These are phyloP conservation scores for Todiramphus chloris DNA, from an alignment of 2,113 vertebrate species.

Conservation along the genomic window DNA sequence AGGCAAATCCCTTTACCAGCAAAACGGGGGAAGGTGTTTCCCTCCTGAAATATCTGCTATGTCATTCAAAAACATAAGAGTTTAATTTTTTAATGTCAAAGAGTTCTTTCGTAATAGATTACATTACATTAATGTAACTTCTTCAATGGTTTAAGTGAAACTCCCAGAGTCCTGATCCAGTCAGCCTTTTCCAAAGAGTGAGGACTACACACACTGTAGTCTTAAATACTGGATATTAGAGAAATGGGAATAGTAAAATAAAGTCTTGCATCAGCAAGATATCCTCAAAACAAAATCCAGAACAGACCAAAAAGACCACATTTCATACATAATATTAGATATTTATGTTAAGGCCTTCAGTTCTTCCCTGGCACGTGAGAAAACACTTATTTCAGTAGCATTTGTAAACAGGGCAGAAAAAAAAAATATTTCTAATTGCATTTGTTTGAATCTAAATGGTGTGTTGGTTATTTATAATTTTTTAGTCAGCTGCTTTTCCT, in stretches of 20 bases:
- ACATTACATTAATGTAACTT: not conserved
- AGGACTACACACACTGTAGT: not conserved
- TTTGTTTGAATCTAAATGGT: not conserved
- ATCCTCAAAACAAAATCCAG: not conserved
- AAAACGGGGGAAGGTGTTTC: not conserved
- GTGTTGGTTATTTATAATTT: not conserved
- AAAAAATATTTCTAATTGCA: not conserved
- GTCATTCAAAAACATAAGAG: not conserved
- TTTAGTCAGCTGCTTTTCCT: not conserved
- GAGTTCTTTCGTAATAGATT: not conserved
- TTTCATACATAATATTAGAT: not conserved
- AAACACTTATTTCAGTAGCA: not conserved
- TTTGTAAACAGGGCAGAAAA: not conserved
- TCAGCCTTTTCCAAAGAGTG: not conserved
- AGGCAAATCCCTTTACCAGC: not conserved
- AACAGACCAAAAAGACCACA: not conserved
- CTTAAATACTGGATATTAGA: not conserved
- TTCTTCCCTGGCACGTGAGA: not conserved
- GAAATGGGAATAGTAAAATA: not conserved
- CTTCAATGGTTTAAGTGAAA: not conserved
- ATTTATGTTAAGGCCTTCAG: not conserved
- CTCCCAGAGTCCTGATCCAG: not conserved
- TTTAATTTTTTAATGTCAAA: not conserved
- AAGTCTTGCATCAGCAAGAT: not conserved
- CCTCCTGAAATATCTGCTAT: not conserved